These are phyloP conservation scores for Leptocoma aspasia DNA, from an alignment of 2,113 vertebrate species.

Conservation along the genomic window DNA sequence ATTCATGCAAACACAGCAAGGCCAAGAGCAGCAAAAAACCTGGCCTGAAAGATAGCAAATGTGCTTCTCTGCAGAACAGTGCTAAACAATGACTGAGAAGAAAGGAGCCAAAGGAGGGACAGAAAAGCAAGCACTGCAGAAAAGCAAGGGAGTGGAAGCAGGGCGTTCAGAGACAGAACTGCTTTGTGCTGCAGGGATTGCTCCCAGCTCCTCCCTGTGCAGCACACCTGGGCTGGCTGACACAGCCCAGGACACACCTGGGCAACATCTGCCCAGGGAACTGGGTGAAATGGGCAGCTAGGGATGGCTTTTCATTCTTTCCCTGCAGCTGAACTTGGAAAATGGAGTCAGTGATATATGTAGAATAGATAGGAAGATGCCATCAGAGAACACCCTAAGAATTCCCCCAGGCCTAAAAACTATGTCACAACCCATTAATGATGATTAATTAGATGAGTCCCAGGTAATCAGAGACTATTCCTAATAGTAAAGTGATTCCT, in stretches of 20 bases:
- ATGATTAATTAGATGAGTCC: neutral
- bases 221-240: too few relatives aligned
- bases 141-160: neutral
- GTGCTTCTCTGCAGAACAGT: neutral
- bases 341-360: neutral
- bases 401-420: neutral
- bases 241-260: neutral
- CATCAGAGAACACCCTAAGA: neutral
- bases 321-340: neutral
- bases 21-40: constrained; percentile 18
- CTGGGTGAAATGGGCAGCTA: neutral
- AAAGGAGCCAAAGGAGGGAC: neutral
- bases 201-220: neutral
- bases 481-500: neutral
- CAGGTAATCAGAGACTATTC: neutral
- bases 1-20: neutral
- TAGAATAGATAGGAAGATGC: neutral
- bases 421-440: neutral
- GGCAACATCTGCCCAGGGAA: neutral
- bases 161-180: neutral
- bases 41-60: constrained; percentile 31
- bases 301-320: neutral
- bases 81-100: neutral
- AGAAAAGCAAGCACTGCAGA: neutral
- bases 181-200: neutral